A percentile compares a stretch with the other conserved stretches of the same genome.
Evolutionary conservation across 2,113 vertebrate species (phyloP).

Genomic region (Ammodytes dubius): DNA sequence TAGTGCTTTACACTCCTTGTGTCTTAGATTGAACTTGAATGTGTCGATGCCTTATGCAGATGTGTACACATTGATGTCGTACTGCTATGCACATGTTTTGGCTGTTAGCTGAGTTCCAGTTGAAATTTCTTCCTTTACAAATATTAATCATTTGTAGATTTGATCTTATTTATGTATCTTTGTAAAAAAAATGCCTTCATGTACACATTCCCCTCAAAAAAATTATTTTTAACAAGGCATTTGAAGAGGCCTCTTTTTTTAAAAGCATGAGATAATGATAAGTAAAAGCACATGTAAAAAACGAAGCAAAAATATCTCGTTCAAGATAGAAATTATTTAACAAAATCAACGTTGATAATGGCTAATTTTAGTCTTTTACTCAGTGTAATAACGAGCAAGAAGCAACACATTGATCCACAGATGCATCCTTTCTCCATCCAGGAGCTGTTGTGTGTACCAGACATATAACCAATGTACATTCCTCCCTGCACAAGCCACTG

Average conservation of each 20-base stretch:
- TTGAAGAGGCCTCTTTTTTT: slow-evolving; percentile 32
- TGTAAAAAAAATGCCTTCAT: slow-evolving; percentile 40
- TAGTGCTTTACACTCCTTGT: slow-evolving; percentile 80
- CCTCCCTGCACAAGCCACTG: slow-evolving; percentile 44
- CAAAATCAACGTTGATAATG: slow-evolving; percentile 9
- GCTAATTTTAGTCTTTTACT: slow-evolving; percentile 19
- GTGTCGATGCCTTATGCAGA: slow-evolving; percentile 80
- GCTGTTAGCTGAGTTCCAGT: slow-evolving; percentile 66
- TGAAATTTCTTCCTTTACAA: slow-evolving; percentile 54
- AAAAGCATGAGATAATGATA: background rate
- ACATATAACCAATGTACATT: slow-evolving; percentile 39
- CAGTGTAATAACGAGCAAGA: slow-evolving; percentile 14
- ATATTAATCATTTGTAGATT: slow-evolving; percentile 67
- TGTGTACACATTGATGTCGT: slow-evolving; percentile 62
- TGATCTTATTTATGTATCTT: slow-evolving; percentile 64
- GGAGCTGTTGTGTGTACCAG: slow-evolving; percentile 4
- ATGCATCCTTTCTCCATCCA: background rate
- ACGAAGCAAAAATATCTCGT: slow-evolving; percentile 20
- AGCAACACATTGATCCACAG: slow-evolving; percentile 13
- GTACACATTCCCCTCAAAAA: slow-evolving; percentile 62
- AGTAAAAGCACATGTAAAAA: slow-evolving; percentile 33
- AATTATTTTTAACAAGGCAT: slow-evolving; percentile 53
- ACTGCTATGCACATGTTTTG: slow-evolving; percentile 68
- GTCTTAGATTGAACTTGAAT: slow-evolving; percentile 80
- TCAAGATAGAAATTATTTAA: slow-evolving; percentile 12